These are phyloP conservation scores for Pyrgilauda ruficollis DNA, from an alignment of 2,113 vertebrate genomes.

Conservation along the genomic window DNA sequence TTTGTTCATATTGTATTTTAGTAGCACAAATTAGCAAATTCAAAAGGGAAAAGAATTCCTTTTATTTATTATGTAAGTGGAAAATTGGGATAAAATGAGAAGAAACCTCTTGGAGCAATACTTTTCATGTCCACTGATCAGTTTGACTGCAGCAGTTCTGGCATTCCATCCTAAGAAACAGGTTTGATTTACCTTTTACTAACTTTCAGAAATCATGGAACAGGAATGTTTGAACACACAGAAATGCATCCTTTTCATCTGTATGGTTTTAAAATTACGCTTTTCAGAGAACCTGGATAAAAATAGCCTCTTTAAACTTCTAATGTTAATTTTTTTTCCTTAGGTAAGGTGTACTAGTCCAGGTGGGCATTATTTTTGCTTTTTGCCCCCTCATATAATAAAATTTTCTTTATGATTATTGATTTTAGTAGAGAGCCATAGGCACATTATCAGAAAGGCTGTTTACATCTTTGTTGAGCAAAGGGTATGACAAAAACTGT, in stretches of 20 bases:
- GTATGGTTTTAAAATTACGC: not conserved
- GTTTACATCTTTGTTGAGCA: not conserved
- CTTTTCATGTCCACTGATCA: not conserved
- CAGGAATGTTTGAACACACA: not conserved
- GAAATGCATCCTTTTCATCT: not conserved
- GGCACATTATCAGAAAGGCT: not conserved
- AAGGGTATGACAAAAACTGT: not conserved
- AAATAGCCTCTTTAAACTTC: not conserved
- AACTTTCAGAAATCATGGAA: not conserved
- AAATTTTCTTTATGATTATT: not conserved
- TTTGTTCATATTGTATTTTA: not conserved
- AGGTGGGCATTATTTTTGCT: not conserved
- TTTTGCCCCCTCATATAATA: not conserved
- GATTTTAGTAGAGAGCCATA: not conserved
- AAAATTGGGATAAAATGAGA: not conserved
- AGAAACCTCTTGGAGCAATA: not conserved
- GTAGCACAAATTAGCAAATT: not conserved
- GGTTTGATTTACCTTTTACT: not conserved
- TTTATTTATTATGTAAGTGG: not conserved
- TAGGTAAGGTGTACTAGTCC: not conserved
- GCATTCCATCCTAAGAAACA: not conserved
- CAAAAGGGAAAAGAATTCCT: not conserved
- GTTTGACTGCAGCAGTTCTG: not conserved
- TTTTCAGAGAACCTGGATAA: not conserved
- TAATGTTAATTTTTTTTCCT: not conserved